A percentile compares a stretch with the other conserved stretches of the same genome.
Evolutionary conservation across 1,140 invertebrate species (phyloP).

Genomic region (Hyles euphorbiae): DNA sequence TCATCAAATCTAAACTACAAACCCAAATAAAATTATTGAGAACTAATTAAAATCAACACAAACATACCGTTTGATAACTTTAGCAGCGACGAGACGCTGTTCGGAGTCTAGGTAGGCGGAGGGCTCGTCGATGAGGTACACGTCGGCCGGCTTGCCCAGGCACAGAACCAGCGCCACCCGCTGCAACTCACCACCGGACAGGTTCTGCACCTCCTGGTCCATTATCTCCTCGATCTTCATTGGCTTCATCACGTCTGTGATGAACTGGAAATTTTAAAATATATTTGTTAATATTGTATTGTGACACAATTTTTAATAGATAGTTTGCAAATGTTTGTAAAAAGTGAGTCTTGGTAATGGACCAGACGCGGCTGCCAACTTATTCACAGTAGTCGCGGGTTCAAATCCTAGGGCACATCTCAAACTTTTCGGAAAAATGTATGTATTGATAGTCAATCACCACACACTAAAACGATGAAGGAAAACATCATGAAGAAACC

Average conservation of each 20-base stretch:
- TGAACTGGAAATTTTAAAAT: conserved; percentile 81
- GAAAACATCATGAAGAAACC: no score
- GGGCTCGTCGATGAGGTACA: conserved; percentile 99
- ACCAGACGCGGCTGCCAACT: no score
- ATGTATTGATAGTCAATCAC: no score
- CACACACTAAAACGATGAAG: no score
- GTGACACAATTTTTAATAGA: no score
- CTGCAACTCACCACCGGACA: conserved; percentile 99
- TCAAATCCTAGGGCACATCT: no score
- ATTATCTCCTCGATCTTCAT: conserved; percentile 98
- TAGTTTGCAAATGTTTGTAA: background rate
- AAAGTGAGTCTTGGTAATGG: no score
- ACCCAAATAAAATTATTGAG: no score
- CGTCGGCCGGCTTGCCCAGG: conserved; percentile 98
- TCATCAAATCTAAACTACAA: no score
- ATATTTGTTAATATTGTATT: background rate
- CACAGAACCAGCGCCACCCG: conserved; percentile 97
- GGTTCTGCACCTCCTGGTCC: conserved; percentile 98
- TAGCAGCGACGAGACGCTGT: conserved; percentile 99
- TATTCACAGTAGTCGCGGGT: no score
- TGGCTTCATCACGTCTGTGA: conserved; percentile 99
- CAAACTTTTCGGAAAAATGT: no score
- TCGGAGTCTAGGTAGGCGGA: conserved; percentile 99
- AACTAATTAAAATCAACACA: conserved; percentile 1
- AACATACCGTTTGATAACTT: conserved; percentile 95